Base-by-base conservation (phyloP, 2,113 vertebrate genomes). In the Bothrops jararaca region DNA sequence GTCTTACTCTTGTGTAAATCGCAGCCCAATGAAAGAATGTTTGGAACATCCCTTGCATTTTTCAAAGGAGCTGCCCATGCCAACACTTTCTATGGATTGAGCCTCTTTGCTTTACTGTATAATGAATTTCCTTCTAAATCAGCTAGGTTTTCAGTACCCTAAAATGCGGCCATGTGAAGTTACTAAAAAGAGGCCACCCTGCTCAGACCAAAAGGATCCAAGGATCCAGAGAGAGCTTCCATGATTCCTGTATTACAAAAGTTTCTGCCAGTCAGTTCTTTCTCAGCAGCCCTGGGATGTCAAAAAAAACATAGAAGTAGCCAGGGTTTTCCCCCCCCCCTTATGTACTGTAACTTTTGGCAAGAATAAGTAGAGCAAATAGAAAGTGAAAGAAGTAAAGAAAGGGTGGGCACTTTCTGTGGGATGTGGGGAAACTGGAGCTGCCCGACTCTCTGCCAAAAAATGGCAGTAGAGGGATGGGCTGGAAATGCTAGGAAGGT, bases 241-340 rank as follows among this genome's bases (percentile, higher is more conserved):
- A 54, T 10, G 50, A 53, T 9, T 54, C 29, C 7, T 54, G 6
- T 88, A 54, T 54, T 52, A 53, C 7, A 24, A 53, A 53, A 22
- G 50, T 20, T n/a, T 29, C 86, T 34, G 86, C 45, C 50, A 54
- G 86, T 87, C 26, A 53, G 86, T 15, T 50, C 42, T 18, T 11
- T 57, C 26, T 86, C 74, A 48, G 23, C 39, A 12, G 39, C 52
- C 20, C 34, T 58, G 80, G 53, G 7, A 53, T 86, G 54, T 39
- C 80, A 86, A 86, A 86, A 86, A 86, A 57, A 86, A 48, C 24
- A 85, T 45, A 13, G 42, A 57, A 22, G 3, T 48, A 34, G 24
- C 48, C 13, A 29, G n/a, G n/a, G n/a, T n/a, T n/a, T 0, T 1
- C 11, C 24, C 60, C 13, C 1, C 29, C 1, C 23, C 23, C 3